Conservation (phyloP, 2,888 invertebrate genomes). For the Crepidodera aurea region DNA sequence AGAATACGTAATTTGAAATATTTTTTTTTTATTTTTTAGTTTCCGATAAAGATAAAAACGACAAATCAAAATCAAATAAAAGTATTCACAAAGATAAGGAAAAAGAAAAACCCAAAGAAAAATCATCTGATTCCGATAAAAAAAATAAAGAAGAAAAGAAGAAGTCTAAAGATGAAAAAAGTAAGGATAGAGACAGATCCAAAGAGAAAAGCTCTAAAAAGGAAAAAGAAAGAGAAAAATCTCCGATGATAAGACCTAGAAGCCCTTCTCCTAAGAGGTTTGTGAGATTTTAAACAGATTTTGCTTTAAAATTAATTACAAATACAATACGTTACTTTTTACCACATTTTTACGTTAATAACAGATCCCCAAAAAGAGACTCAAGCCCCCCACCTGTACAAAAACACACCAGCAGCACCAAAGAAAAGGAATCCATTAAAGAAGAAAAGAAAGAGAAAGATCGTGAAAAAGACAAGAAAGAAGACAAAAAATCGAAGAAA, state of each 20-base stretch:
- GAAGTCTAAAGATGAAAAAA: constrained; percentile 62
- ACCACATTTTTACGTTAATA: no score
- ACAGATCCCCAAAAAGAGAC: constrained; percentile 57
- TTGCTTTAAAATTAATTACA: neutral
- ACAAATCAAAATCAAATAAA: constrained; percentile 60
- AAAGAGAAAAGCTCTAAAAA: constrained; percentile 64
- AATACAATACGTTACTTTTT: neutral
- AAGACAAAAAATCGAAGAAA: constrained; percentile 65
- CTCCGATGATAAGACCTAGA: constrained; percentile 54
- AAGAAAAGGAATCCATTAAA: constrained; percentile 47
- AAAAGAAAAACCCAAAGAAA: constrained; percentile 59
- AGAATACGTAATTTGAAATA: no score
- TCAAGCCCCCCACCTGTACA: constrained; percentile 48
- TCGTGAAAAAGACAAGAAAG: constrained; percentile 52
- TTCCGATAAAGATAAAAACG: constrained; percentile 53
- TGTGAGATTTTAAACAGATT: no score
- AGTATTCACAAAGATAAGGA: constrained; percentile 67
- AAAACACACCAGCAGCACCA: constrained; percentile 43
- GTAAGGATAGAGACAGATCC: constrained; percentile 65
- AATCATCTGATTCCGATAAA: constrained; percentile 55
- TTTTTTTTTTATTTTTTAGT: constrained; percentile 23
- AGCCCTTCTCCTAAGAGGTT: constrained; percentile 54
- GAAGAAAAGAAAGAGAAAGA: constrained; percentile 56
- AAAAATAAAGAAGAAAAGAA: constrained; percentile 62
- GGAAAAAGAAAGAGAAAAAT: constrained; percentile 62